phyloP scores from a whole-genome alignment of 2,797 vertebrate species.

The Ibycter americanus region DNA sequence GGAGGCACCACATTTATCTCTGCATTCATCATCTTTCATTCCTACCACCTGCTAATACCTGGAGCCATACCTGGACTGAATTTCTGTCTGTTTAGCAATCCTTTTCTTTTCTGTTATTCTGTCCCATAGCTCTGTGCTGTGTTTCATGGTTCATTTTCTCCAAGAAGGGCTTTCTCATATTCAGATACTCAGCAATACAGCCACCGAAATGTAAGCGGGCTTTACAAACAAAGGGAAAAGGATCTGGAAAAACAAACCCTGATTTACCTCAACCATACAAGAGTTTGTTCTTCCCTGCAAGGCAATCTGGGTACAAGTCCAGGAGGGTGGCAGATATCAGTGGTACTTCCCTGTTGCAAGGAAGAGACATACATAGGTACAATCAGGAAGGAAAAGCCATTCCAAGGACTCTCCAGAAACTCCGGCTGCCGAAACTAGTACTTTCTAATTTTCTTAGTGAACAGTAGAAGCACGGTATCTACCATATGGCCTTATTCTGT shows the following conservation, averaged over 20 bases:
- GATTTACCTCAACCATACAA: accelerated
- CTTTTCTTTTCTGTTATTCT: background rate
- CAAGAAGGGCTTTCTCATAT: background rate
- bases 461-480: accelerated
- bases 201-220: background rate
- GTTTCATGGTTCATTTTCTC: background rate
- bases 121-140: background rate
- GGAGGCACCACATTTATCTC: constrained; percentile 20
- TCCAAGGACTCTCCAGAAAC: background rate
- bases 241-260: background rate
- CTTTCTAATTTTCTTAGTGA: background rate
- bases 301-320: background rate
- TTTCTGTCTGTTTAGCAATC: background rate
- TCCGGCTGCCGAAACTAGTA: background rate
- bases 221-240: background rate
- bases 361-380: background rate
- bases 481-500: background rate
- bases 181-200: background rate
- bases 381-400: background rate
- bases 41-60: background rate
- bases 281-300: background rate
- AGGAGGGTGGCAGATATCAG: background rate
- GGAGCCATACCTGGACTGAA: background rate
- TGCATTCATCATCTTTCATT: constrained; percentile 1
- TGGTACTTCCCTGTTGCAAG: background rate